Evolutionary conservation across 2,113 vertebrate genomes (phyloP), one percentile per base, ranked within the genome.

Genomic region (Vidua chalybeata): DNA sequence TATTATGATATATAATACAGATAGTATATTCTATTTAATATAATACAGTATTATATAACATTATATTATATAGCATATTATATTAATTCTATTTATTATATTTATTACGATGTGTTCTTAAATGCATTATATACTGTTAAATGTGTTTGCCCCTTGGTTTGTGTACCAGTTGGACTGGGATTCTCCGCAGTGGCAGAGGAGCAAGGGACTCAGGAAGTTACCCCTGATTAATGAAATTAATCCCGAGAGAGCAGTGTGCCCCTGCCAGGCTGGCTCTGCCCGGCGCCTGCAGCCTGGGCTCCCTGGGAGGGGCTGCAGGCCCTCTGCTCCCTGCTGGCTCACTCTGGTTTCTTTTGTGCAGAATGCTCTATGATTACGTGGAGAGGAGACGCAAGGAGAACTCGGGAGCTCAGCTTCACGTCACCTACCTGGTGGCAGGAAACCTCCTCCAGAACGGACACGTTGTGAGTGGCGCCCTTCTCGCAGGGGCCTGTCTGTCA

Each of bases 301-400:
- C 9, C 21, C 55, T n/a, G 55, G 33, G 13, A n/a, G 54, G 35
- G 87, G 54, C 51, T 80, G 33, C 13, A 5, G 19, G 63, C 39
- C 28, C 9, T 26, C 22, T 37, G 37, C 55, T 10, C n/a, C 4
- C 10, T 31, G 17, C 41, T 54, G 45, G 35, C 31, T 64, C 11
- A 86, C 7, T 0, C 58, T 71, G 43, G 1, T 61, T 41, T 62
- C 21, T 27, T 17, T 7, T 59, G 51, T 54, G 89, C 96, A 99
- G 99, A 69, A 99, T 99, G 99, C 98, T 99, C 7, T 99, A 97
- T 55, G 99, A 99, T 58, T 99, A 99, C 14, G 97, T 99, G 86
- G 99, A 99, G 91, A 98, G 99, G 95, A 99, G 99, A 55, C 96
- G 99, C 73, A 99, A 98, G 92, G 99, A 99, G 91, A 98, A 98